phyloP scores from a whole-genome alignment of 2,113 vertebrate species.

The Gymnarchus niloticus region DNA sequence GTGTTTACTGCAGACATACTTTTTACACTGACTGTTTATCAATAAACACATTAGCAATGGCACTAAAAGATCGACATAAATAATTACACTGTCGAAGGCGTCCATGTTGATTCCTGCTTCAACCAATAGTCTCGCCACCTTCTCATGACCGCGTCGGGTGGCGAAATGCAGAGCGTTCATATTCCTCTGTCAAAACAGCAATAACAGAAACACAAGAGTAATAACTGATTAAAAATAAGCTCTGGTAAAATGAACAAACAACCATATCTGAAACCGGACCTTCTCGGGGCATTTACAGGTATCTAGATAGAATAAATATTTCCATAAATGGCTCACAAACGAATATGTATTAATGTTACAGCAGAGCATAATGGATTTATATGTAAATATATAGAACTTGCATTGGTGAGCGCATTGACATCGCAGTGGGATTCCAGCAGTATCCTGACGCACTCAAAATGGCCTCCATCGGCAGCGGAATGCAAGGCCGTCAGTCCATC shows the following conservation, averaged over 20 bases:
- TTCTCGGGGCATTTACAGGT: background rate
- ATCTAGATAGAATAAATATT: background rate
- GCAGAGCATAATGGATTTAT: background rate
- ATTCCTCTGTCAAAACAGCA: conserved; percentile 56
- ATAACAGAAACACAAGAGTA: background rate
- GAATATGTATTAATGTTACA: too few species aligned
- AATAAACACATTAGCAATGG: background rate
- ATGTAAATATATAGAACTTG: conserved; percentile 39
- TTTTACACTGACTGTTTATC: background rate
- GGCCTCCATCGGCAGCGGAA: conserved; percentile 62
- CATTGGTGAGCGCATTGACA: conserved; percentile 69
- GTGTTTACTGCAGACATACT: background rate
- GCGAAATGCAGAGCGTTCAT: conserved; percentile 76
- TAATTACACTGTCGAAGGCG: conserved; percentile 67
- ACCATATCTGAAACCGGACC: background rate
- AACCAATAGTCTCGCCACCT: conserved; percentile 61
- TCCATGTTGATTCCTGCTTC: conserved; percentile 61
- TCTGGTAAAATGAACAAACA: background rate
- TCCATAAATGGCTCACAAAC: background rate
- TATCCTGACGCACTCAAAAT: conserved; percentile 57
- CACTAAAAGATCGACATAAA: background rate
- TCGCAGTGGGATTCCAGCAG: conserved; percentile 67
- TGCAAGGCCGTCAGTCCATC: conserved; percentile 76
- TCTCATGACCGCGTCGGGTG: conserved; percentile 59
- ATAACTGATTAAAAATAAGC: background rate